Evolutionary conservation across 1,140 invertebrate species (phyloP).

Genomic region (Ceratina calcarata): DNA sequence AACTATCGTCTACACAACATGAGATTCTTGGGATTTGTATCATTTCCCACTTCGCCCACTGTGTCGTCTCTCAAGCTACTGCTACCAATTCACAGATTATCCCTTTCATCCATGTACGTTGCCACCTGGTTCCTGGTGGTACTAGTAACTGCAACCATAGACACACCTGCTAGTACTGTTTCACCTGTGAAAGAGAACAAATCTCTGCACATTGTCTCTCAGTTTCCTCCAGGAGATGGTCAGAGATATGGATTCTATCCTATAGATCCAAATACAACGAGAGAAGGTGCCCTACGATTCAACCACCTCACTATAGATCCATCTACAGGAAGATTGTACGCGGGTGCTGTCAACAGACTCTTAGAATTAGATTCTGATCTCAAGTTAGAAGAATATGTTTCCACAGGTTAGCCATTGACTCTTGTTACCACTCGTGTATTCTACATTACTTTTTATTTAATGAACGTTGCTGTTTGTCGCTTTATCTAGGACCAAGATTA

Average conservation of each 20-base stretch:
- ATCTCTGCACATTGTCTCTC: slow-evolving; percentile 69
- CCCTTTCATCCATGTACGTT: slow-evolving; percentile 60
- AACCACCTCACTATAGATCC: slow-evolving; percentile 85
- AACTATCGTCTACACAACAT: slow-evolving; percentile 67
- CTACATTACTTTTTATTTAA: not conserved
- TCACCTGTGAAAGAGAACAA: slow-evolving; percentile 58
- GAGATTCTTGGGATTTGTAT: slow-evolving; percentile 71
- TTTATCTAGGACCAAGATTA: slow-evolving; percentile 85
- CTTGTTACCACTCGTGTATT: not conserved
- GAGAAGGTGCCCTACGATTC: slow-evolving; percentile 76
- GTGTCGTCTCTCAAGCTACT: slow-evolving; percentile 44
- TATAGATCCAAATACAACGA: slow-evolving; percentile 73
- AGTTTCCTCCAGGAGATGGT: slow-evolving; percentile 65
- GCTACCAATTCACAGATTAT: slow-evolving; percentile 30
- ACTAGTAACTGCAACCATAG: slow-evolving; percentile 64
- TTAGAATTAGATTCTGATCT: slow-evolving; percentile 90
- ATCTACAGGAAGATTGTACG: slow-evolving; percentile 84
- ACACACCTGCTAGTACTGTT: slow-evolving; percentile 57
- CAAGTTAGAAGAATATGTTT: slow-evolving; percentile 85
- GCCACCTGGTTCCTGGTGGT: slow-evolving; percentile 66
- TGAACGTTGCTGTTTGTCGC: slow-evolving; percentile 1
- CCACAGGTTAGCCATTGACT: slow-evolving; percentile 77
- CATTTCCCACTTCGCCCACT: slow-evolving; percentile 59
- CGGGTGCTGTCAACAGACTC: slow-evolving; percentile 91
- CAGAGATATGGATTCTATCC: slow-evolving; percentile 59